Percentiles rank a stretch among this genome's conserved stretches.
Evolutionary conservation across 2,888 invertebrate genomes (phyloP).

Genomic region (Chrysolina haemoptera): DNA sequence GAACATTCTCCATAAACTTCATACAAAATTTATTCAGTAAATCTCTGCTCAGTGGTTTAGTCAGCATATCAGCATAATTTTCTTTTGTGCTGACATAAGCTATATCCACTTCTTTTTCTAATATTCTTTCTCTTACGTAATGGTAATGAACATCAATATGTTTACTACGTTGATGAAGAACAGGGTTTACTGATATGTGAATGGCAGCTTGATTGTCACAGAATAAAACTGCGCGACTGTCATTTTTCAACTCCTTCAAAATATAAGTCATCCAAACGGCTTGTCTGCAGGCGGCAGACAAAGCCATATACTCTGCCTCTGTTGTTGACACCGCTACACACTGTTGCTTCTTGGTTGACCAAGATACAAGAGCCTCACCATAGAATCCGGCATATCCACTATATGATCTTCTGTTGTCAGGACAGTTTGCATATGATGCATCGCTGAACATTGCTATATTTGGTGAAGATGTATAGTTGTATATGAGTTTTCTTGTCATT

Average conservation of each 20-base stretch:
- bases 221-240: not conserved
- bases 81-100: not conserved
- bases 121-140: not conserved
- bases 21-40: conserved; percentile 73
- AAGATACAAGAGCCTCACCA: not conserved
- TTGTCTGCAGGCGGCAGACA: too few relatives aligned
- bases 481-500: too few relatives aligned
- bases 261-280: too few relatives aligned
- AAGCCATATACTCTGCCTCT: too few relatives aligned
- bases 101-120: too few relatives aligned
- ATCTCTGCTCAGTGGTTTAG: conserved; percentile 73
- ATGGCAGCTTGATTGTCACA: not conserved
- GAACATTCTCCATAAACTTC: conserved; percentile 39
- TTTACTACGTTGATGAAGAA: not conserved
- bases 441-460: too few relatives aligned
- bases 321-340: not conserved
- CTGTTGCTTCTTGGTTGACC: not conserved
- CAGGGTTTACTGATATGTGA: not conserved
- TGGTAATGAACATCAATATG: not conserved
- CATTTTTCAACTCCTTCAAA: not conserved
- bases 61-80: not conserved
- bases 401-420: not conserved
- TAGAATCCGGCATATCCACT: not conserved
- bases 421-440: too few relatives aligned
- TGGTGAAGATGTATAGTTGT: not conserved